Conservation (phyloP, 1,140 invertebrate species). For the Drosophila paulistorum region DNA sequence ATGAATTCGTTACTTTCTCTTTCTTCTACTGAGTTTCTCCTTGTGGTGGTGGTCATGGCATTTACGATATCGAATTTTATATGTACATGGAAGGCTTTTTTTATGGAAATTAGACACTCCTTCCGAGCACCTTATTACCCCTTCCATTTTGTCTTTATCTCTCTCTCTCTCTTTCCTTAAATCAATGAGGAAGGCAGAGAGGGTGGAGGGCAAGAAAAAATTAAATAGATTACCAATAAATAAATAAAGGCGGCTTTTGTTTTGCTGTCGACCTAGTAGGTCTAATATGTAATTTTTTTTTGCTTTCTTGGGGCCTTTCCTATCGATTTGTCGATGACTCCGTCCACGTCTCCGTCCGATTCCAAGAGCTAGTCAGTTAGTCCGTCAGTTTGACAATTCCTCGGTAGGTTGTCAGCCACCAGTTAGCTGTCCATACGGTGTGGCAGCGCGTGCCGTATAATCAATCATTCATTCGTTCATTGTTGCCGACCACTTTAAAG, state of each 20-base stretch:
- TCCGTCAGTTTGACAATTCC: not conserved
- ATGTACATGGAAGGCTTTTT: not conserved
- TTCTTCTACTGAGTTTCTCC: too few species aligned
- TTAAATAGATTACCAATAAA: constrained; percentile 8
- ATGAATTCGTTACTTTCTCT: too few species aligned
- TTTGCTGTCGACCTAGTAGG: not conserved
- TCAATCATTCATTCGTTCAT: constrained; percentile 53
- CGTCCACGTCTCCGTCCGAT: too few species aligned
- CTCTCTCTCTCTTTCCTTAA: not conserved
- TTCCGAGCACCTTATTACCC: too few species aligned
- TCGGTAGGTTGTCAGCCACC: not conserved
- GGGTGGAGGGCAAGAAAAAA: not conserved
- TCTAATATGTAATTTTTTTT: too few species aligned
- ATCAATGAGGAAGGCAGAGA: not conserved
- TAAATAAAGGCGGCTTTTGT: not conserved
- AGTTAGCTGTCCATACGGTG: not conserved
- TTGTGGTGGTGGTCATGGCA: too few species aligned
- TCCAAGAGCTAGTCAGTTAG: not conserved
- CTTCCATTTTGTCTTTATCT: too few species aligned
- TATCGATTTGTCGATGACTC: constrained; percentile 5
- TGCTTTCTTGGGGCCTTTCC: not conserved
- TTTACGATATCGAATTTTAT: too few species aligned
- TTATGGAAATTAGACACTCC: not conserved
- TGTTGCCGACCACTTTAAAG: constrained; percentile 53
- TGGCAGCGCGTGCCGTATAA: constrained; percentile 32